phyloP scores from a whole-genome alignment of 2,113 vertebrate species.

The Lampris incognitus region DNA sequence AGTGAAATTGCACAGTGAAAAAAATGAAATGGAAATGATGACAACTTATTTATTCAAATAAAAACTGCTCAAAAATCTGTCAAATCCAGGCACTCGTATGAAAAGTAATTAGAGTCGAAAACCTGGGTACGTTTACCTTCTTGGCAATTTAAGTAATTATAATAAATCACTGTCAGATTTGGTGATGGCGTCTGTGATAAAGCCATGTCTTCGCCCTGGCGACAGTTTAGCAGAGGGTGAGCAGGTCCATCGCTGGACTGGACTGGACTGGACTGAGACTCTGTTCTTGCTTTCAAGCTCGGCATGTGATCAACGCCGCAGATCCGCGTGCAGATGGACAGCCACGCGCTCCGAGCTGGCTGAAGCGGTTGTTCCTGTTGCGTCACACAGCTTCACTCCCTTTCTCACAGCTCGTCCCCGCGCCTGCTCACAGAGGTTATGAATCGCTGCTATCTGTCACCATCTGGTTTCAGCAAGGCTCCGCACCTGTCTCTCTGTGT shows the following conservation, averaged over 20 bases:
- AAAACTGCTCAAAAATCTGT: too few species aligned
- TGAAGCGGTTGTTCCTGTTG: conserved; percentile 31
- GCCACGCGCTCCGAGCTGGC: conserved; percentile 33
- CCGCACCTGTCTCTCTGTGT: conserved; percentile 54
- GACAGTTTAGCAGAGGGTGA: neutral
- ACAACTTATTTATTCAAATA: too few species aligned
- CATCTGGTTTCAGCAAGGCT: conserved; percentile 70
- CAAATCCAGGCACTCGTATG: too few species aligned
- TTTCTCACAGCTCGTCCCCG: conserved; percentile 34
- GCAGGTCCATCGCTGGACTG: neutral
- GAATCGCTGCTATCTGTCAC: conserved; percentile 69
- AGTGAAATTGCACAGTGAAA: too few species aligned
- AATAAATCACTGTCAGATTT: too few species aligned
- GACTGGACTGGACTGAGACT: neutral
- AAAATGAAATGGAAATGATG: too few species aligned
- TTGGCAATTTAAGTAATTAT: too few species aligned
- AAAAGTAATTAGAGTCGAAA: too few species aligned
- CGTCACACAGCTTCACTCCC: conserved; percentile 17
- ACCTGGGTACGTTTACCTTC: too few species aligned
- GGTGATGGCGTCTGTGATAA: too few species aligned
- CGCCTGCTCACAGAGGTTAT: conserved; percentile 32
- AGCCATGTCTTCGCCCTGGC: too few species aligned
- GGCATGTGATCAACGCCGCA: conserved; percentile 44
- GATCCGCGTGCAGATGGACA: conserved; percentile 24
- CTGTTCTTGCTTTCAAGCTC: neutral